Evolutionary conservation across 2,797 vertebrate species (phyloP).

Genomic region (Enteromius treurensis): DNA sequence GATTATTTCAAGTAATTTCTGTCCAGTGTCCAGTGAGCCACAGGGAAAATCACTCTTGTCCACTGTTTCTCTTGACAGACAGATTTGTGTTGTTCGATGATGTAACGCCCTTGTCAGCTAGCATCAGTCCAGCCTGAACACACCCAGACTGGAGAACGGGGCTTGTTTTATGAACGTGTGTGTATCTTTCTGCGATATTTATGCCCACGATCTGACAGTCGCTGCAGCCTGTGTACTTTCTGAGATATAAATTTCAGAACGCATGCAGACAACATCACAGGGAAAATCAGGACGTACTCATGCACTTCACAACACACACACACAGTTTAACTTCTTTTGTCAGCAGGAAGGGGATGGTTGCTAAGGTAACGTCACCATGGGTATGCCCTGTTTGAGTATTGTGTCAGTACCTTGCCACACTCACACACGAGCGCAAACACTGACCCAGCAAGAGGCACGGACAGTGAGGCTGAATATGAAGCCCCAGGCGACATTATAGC

Average conservation of each 20-base stretch:
- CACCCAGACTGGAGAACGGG: conserved; percentile 32
- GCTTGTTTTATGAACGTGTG: conserved; percentile 15
- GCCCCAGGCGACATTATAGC: conserved; percentile 8
- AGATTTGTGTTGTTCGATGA: conserved; percentile 22
- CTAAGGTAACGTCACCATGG: conserved; percentile 61
- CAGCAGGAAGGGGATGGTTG: conserved; percentile 58
- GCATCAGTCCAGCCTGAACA: conserved; percentile 51
- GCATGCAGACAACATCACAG: conserved; percentile 72
- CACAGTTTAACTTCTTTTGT: conserved; percentile 62
- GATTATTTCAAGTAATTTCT: conserved; percentile 9
- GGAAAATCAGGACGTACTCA: conserved; percentile 55
- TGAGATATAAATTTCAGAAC: conserved; percentile 77
- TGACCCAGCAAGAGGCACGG: conserved; percentile 25
- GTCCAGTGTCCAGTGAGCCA: neutral
- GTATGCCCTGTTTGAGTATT: conserved; percentile 58
- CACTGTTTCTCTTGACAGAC: conserved; percentile 4
- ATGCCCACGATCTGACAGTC: conserved; percentile 55
- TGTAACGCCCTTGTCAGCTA: conserved; percentile 46
- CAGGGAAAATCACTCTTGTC: neutral
- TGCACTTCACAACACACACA: conserved; percentile 48
- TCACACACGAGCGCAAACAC: conserved; percentile 18
- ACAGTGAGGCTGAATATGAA: conserved; percentile 15
- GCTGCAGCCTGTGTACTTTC: conserved; percentile 69
- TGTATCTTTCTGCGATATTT: conserved; percentile 45
- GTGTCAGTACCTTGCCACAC: conserved; percentile 53